Evolutionary conservation across 2,113 vertebrate species (phyloP).

Genomic region (Pimephales promelas): DNA sequence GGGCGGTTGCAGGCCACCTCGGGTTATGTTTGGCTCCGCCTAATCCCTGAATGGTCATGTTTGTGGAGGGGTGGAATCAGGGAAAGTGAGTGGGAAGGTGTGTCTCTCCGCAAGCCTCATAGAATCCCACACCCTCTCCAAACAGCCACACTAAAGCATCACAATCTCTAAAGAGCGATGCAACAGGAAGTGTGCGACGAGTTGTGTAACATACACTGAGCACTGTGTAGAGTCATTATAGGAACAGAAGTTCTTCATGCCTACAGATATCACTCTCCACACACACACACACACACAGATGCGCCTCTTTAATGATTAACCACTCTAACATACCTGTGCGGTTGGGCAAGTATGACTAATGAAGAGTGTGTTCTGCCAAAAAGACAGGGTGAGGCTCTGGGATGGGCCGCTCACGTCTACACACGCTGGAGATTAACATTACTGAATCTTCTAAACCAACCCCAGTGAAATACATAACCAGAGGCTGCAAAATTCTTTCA

Average conservation of each 20-base stretch:
- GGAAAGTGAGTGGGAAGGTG: conserved; percentile 64
- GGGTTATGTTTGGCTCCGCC: conserved; percentile 64
- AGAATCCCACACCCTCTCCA: conserved; percentile 28
- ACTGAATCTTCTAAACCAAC: conserved; percentile 21
- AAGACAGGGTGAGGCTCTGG: conserved; percentile 44
- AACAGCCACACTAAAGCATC: conserved; percentile 14
- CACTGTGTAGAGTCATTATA: neutral
- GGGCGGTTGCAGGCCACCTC: conserved; percentile 59
- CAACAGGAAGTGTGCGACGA: neutral
- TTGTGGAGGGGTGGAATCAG: conserved; percentile 48
- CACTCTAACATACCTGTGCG: conserved; percentile 53
- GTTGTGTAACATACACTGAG: neutral
- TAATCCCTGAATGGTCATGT: conserved; percentile 43
- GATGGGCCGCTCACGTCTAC: conserved; percentile 52
- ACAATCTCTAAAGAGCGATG: neutral
- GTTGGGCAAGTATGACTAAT: conserved; percentile 40
- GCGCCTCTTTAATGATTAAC: conserved; percentile 54
- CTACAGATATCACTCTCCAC: neutral
- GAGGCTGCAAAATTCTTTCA: neutral
- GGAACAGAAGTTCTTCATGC: neutral
- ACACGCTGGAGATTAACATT: conserved; percentile 51
- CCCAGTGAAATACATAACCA: neutral
- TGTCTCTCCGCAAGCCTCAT: conserved; percentile 59
- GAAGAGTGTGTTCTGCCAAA: conserved; percentile 29
- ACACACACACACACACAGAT: neutral